Percentiles rank a stretch among this genome's conserved stretches.
phyloP scores from a whole-genome alignment of 2,797 vertebrate genomes.

The Smutsia gigantea region DNA sequence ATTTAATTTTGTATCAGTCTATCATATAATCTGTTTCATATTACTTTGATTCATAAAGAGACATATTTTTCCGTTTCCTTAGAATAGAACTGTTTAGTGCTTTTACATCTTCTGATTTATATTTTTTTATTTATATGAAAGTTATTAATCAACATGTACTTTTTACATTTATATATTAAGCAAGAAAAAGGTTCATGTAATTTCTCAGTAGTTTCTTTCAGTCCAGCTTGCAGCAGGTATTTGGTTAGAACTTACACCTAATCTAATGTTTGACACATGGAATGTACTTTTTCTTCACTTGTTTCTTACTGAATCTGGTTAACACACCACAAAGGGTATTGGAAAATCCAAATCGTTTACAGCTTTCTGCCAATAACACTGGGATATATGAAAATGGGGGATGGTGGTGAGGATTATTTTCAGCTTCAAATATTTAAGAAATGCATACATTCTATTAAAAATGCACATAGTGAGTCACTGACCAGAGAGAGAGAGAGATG shows the following conservation, averaged over 20 bases:
- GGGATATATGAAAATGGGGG: not conserved
- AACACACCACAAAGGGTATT: not conserved
- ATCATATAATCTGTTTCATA: constrained; percentile 2
- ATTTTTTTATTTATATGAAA: constrained; percentile 57
- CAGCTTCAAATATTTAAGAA: not conserved
- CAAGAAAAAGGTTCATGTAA: not conserved
- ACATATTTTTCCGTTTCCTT: constrained; percentile 52
- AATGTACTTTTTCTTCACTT: not conserved
- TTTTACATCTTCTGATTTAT: constrained; percentile 57
- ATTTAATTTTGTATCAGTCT: constrained; percentile 55
- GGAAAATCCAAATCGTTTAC: not conserved
- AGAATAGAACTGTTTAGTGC: not conserved
- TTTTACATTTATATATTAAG: constrained; percentile 51
- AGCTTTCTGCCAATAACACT: not conserved
- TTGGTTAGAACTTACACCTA: constrained; percentile 36
- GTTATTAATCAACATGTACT: constrained; percentile 28
- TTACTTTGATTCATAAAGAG: constrained; percentile 53
- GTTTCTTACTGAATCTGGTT: constrained; percentile 22
- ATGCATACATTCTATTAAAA: not conserved
- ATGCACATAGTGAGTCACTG: not conserved
- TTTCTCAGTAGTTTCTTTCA: constrained; percentile 40
- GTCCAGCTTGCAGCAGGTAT: not conserved
- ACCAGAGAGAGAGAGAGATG: not conserved
- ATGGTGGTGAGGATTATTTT: not conserved
- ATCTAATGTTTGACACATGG: not conserved